Conservation (phyloP, 2,888 invertebrate genomes). For the Trichopria drosophilae region DNA sequence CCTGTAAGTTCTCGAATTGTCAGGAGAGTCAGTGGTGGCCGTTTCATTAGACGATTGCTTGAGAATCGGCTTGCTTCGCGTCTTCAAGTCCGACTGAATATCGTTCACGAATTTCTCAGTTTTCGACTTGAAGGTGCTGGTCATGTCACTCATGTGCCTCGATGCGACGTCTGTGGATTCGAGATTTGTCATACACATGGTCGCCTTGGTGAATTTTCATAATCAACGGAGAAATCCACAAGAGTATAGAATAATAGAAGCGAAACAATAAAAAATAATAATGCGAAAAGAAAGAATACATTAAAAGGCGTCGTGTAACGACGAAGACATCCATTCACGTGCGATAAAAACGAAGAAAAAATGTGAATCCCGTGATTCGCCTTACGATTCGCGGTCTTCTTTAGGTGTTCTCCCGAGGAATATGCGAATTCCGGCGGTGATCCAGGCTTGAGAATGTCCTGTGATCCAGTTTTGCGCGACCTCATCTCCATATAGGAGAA, state of each 20-base stretch:
- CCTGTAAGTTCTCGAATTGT: conserved; percentile 69
- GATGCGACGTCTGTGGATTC: conserved; percentile 61
- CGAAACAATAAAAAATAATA: conserved; percentile 1
- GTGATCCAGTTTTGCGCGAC: conserved; percentile 40
- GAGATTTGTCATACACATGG: conserved; percentile 37
- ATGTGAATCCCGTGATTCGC: conserved; percentile 24
- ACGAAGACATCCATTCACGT: conserved; percentile 3
- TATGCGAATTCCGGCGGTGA: conserved; percentile 67
- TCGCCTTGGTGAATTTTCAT: conserved; percentile 18
- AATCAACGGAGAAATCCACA: conserved; percentile 13
- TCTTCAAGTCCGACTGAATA: conserved; percentile 65
- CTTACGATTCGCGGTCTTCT: conserved; percentile 55
- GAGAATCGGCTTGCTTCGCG: conserved; percentile 58
- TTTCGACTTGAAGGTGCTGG: conserved; percentile 69
- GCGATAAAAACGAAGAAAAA: conserved; percentile 25
- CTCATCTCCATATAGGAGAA: conserved; percentile 40
- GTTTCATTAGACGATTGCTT: conserved; percentile 56
- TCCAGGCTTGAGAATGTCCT: conserved; percentile 58
- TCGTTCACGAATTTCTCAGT: conserved; percentile 70
- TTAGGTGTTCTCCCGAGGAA: conserved; percentile 54
- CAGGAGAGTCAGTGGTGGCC: conserved; percentile 52
- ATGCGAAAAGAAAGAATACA: conserved; percentile 7
- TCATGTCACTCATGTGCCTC: conserved; percentile 70
- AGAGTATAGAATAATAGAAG: conserved; percentile 6
- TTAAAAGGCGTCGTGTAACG: conserved; percentile 3